A percentile compares a stretch with the other conserved stretches of the same genome.
phyloP scores from a whole-genome alignment of 2,113 vertebrate genomes.

The Chloroceryle aenea region DNA sequence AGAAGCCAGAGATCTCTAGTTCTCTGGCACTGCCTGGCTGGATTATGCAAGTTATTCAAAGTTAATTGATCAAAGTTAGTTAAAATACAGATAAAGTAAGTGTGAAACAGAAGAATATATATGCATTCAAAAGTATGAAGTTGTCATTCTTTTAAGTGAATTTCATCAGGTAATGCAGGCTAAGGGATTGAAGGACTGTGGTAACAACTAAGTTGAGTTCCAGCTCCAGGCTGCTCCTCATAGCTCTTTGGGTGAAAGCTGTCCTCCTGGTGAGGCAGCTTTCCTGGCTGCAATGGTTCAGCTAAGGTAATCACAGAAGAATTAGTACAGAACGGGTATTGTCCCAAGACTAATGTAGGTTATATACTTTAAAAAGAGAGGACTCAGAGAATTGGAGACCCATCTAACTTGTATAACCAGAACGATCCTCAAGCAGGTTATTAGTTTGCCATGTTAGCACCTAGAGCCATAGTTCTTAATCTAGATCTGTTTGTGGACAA shows the following conservation, averaged over 20 bases:
- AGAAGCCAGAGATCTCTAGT: not conserved
- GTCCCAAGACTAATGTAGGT: not conserved
- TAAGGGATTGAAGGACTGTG: not conserved
- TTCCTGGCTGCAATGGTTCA: not conserved
- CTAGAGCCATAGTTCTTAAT: not conserved
- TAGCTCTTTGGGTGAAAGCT: not conserved
- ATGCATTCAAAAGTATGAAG: not conserved
- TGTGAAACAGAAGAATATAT: not conserved
- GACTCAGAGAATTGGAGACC: not conserved
- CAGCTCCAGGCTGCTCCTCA: not conserved
- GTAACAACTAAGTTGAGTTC: not conserved
- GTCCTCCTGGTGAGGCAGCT: not conserved
- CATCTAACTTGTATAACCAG: not conserved
- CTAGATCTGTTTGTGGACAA: not conserved
- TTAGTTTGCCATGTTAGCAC: not conserved
- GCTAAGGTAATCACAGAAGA: not conserved
- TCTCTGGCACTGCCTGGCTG: not conserved
- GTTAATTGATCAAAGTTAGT: not conserved
- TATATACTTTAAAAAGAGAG: not conserved
- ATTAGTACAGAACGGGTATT: not conserved
- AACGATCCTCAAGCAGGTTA: not conserved
- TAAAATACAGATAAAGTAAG: not conserved
- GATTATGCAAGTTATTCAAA: not conserved
- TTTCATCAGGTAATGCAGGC: not conserved
- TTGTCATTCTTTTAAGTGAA: not conserved